Evolutionary conservation across 2,888 invertebrate species (phyloP).

Genomic region (Carcina quercana): DNA sequence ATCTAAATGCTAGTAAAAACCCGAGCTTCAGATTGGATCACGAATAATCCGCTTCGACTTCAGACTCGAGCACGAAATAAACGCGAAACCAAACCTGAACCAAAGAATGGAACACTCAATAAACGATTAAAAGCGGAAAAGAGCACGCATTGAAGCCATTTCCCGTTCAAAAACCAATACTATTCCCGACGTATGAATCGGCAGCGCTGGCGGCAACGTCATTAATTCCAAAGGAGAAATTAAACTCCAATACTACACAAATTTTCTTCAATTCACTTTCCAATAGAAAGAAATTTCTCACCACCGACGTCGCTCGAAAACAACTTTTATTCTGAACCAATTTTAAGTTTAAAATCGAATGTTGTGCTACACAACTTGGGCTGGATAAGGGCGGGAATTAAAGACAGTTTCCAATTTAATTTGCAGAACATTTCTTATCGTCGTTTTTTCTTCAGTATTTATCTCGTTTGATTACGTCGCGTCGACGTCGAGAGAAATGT

Average conservation of each 20-base stretch:
- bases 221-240: slow-evolving; percentile 67
- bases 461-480: slow-evolving; percentile 67
- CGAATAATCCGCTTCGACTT: no score
- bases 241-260: slow-evolving; percentile 72
- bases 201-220: slow-evolving; percentile 48
- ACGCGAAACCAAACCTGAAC: background rate
- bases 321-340: no score
- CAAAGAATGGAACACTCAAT: background rate
- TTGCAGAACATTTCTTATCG: slow-evolving; percentile 63
- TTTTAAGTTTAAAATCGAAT: no score
- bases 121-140: no score
- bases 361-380: slow-evolving; percentile 19
- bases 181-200: slow-evolving; percentile 50
- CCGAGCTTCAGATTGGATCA: no score
- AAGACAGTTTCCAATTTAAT: slow-evolving; percentile 64
- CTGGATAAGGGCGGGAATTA: slow-evolving; percentile 18
- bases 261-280: slow-evolving; percentile 43
- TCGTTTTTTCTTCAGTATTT: slow-evolving; percentile 60
- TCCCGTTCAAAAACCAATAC: slow-evolving; percentile 37
- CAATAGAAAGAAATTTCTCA: slow-evolving; percentile 23
- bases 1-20: no score
- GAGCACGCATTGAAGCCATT: slow-evolving; percentile 19
- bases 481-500: no score
- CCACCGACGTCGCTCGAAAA: no score
- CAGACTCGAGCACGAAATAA: background rate